These are phyloP conservation scores for Cerceris rybyensis DNA, from an alignment of 2,888 invertebrate genomes.

Conservation along the genomic window DNA sequence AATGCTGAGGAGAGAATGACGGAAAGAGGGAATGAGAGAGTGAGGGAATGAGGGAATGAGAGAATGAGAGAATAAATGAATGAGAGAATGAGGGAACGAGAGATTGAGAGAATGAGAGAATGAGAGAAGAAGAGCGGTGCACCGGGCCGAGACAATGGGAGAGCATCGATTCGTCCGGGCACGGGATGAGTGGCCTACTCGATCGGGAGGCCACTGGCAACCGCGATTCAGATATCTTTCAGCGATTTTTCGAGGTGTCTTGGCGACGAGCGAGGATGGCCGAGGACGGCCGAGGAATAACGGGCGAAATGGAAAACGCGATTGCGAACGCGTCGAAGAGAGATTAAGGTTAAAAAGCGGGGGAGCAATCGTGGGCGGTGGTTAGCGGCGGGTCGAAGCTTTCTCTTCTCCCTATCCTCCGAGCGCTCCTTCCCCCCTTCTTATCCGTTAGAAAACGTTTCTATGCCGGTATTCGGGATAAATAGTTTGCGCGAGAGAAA, in stretches of 20 bases:
- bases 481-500: conserved; percentile 65
- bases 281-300: background rate
- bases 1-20: too few relatives aligned
- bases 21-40: too few relatives aligned
- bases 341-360: conserved; percentile 54
- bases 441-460: conserved; percentile 64
- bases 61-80: too few relatives aligned
- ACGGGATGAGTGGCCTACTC: too few relatives aligned
- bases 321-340: conserved; percentile 13
- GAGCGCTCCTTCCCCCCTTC: background rate
- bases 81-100: too few relatives aligned
- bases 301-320: conserved; percentile 2
- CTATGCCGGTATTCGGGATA: conserved; percentile 59
- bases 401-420: conserved; percentile 25
- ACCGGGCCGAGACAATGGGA: too few relatives aligned
- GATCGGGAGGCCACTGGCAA: too few relatives aligned
- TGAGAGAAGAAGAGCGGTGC: too few relatives aligned
- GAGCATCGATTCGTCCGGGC: too few relatives aligned
- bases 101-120: too few relatives aligned
- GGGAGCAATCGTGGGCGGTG: conserved; percentile 35
- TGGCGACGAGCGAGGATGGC: background rate
- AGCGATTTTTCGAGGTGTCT: background rate
- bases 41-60: too few relatives aligned
- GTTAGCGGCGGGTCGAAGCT: conserved; percentile 33
- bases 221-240: too few relatives aligned